These are phyloP conservation scores for Gnathonemus longibarbis DNA, from an alignment of 2,113 vertebrate species.

Conservation along the genomic window DNA sequence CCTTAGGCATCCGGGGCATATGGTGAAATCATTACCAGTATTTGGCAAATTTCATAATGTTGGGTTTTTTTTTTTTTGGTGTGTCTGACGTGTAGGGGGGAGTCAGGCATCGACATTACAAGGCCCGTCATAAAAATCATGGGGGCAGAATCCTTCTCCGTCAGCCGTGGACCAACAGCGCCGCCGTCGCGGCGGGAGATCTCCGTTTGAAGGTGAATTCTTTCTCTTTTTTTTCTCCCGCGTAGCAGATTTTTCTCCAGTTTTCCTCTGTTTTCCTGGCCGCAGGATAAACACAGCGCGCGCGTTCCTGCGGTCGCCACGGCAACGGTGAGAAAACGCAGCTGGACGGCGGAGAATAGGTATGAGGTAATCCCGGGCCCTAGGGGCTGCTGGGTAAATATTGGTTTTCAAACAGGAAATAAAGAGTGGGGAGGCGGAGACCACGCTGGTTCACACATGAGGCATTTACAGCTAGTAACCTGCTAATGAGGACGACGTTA, in stretches of 20 bases:
- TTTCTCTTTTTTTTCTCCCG: slow-evolving; percentile 32
- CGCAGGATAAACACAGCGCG: slow-evolving; percentile 80
- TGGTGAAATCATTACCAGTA: not conserved
- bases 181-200: not conserved
- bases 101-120: not conserved
- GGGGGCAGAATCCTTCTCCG: not conserved
- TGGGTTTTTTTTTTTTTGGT: not conserved
- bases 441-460: slow-evolving; percentile 36
- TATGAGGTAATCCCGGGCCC: slow-evolving; percentile 86
- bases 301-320: slow-evolving; percentile 84
- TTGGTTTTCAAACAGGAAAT: slow-evolving; percentile 85
- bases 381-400: slow-evolving; percentile 88
- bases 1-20: not conserved
- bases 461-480: slow-evolving; percentile 14
- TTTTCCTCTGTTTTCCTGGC: slow-evolving; percentile 70
- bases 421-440: slow-evolving; percentile 58
- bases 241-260: slow-evolving; percentile 59
- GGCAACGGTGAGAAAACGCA: slow-evolving; percentile 86
- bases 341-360: slow-evolving; percentile 74
- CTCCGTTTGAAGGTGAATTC: not conserved
- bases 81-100: not conserved
- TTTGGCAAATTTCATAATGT: not conserved
- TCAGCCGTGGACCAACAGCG: not conserved
- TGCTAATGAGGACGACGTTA: not conserved
- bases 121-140: not conserved